Conservation (phyloP, 2,888 invertebrate species). For the Eucera pruinosa region DNA sequence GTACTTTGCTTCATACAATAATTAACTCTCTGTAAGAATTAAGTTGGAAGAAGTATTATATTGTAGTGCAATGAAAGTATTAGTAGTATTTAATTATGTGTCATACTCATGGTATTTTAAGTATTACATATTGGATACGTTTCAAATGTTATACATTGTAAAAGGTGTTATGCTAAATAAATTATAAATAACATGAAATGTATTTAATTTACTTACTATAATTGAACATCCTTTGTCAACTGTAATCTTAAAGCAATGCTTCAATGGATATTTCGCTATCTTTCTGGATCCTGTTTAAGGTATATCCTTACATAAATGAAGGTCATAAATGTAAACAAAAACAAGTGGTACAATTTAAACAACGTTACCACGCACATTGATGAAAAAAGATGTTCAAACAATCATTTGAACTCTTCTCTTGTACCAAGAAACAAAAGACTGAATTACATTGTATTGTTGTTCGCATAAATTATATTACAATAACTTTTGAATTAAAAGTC, state of each 20-base stretch:
- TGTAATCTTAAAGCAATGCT: background rate
- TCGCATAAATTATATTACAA: slow-evolving; percentile 1
- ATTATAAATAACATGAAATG: background rate
- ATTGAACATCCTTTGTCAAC: slow-evolving; percentile 8
- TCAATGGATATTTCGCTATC: background rate
- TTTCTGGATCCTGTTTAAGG: background rate
- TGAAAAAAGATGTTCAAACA: background rate
- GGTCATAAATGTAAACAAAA: slow-evolving; percentile 36
- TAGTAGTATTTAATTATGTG: no score
- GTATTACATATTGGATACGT: no score
- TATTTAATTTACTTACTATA: slow-evolving; percentile 23
- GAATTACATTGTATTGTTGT: background rate
- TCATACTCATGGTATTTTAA: no score
- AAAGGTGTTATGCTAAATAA: background rate
- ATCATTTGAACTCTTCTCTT: background rate
- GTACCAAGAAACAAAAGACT: background rate
- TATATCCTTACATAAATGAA: background rate
- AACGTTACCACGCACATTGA: slow-evolving; percentile 8
- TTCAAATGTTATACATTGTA: no score
- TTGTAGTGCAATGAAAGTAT: no score
- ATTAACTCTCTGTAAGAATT: background rate
- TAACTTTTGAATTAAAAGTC: background rate
- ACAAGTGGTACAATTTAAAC: background rate
- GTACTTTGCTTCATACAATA: background rate
- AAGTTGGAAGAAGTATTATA: no score